Evolutionary conservation across 2,888 invertebrate species (phyloP).

Genomic region (Troides aeacus): DNA sequence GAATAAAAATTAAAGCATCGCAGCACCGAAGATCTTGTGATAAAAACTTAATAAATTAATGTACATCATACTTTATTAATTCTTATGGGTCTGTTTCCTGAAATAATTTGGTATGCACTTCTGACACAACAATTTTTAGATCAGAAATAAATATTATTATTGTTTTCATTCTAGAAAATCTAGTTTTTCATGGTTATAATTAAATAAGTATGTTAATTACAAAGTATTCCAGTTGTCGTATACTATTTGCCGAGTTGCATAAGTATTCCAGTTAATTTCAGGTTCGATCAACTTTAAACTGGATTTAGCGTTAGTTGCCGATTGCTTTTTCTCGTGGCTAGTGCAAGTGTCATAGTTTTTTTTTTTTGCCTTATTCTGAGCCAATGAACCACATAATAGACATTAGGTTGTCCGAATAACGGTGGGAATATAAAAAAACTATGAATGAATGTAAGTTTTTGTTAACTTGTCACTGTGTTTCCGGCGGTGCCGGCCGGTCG

Average conservation of each 20-base stretch:
- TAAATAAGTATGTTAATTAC: too few species aligned
- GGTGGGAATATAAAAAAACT: conserved; percentile 53
- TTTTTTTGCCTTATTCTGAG: conserved; percentile 29
- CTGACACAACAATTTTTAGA: too few species aligned
- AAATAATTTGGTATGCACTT: too few species aligned
- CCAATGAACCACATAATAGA: conserved; percentile 39
- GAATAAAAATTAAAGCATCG: too few species aligned
- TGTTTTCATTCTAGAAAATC: too few species aligned
- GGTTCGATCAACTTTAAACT: background rate
- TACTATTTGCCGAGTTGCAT: background rate
- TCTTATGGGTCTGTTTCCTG: too few species aligned
- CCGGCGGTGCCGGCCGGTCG: conserved; percentile 62
- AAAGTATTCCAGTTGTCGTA: too few species aligned
- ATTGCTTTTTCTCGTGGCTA: background rate
- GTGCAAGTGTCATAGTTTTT: conserved; percentile 20
- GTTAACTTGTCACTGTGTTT: conserved; percentile 76
- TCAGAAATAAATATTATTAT: too few species aligned
- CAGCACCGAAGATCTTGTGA: too few species aligned
- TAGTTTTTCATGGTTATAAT: too few species aligned
- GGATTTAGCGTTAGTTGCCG: background rate
- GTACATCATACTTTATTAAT: too few species aligned
- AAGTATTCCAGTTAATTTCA: background rate
- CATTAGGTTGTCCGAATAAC: conserved; percentile 57
- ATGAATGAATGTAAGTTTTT: conserved; percentile 77
- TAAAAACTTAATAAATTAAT: too few species aligned